A percentile compares a stretch with the other conserved stretches of the same genome.
Evolutionary conservation across 2,113 vertebrate species (phyloP).

Genomic region (Rhabdomys dilectus): DNA sequence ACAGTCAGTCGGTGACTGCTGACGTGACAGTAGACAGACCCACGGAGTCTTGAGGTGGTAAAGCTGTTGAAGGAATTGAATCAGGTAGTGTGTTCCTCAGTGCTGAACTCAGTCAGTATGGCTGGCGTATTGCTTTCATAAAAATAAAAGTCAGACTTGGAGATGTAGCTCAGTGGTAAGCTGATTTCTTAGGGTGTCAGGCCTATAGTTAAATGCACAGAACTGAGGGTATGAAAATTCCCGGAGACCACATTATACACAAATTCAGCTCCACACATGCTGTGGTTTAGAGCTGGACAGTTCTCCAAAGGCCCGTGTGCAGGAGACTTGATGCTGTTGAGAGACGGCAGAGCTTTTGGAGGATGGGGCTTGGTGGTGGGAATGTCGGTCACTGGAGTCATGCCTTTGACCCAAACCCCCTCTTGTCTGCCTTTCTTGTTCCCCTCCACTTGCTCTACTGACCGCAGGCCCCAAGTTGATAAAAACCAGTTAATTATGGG

Average conservation of each 20-base stretch:
- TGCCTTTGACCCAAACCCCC: not conserved
- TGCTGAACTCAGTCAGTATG: not conserved
- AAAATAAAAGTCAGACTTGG: not conserved
- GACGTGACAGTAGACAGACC: not conserved
- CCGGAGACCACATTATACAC: not conserved
- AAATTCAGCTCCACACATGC: not conserved
- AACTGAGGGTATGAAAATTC: not conserved
- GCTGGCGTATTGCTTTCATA: not conserved
- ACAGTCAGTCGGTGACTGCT: not conserved
- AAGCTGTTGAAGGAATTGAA: not conserved
- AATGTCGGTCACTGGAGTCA: not conserved
- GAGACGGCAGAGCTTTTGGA: too few relatives aligned
- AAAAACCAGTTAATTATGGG: not conserved
- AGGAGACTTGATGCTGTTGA: not conserved
- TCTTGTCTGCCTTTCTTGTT: not conserved
- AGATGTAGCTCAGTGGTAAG: not conserved
- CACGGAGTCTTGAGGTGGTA: not conserved
- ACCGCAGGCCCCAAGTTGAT: not conserved
- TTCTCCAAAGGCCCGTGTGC: not conserved
- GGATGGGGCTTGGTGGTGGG: too few relatives aligned
- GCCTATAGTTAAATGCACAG: not conserved
- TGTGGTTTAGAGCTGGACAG: not conserved
- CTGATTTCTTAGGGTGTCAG: not conserved
- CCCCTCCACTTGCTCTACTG: not conserved
- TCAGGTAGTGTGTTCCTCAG: not conserved